Base-by-base conservation (phyloP, 2,113 vertebrate genomes). In the Rhinichthys klamathensis region DNA sequence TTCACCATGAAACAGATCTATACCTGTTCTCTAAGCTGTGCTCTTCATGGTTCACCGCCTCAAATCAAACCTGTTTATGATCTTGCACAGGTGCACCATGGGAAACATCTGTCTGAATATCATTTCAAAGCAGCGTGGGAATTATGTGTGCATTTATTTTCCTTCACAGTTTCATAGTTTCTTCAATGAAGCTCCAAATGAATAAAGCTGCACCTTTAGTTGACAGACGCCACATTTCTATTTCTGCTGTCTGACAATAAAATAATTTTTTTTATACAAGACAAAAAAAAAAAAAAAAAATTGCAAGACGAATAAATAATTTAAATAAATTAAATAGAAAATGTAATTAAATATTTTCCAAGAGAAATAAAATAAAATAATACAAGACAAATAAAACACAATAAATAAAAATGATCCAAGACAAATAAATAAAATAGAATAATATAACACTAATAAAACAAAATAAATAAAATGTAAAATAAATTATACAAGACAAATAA, bases 21-120 rank as follows among this genome's bases (percentile, higher is more conserved):
- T 25, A 25, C 38, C 38, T 72, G 69, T n/a, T 72, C 69, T 70
- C 67, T 70, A 70, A 70, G 67, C 35, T 25, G 35, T 73, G 70
- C 4, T 44, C 2, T 23, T 73, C 69, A 73, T 46, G 38, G 38
- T 3, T 72, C 38, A 41, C 69, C 15, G 69, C 21, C 38, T n/a
- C 69, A 72, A 72, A n/a, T 72, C 69, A 72, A 41, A 12, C 9
- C 67, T 41, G 23, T 12, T 41, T 72, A 41, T 44, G 15, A 4
- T 49, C 3, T 44, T 72, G 12, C 21, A 44, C 23, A 11, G 10
- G 18, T 44, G 69, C 10, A 6, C 69, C 38, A 72, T 44, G 38
- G 32, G 69, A 41, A 1, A 72, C 35, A 41, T 72, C 65, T 69
- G 27, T 5, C 27, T 9, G 27, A 8, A 18, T 23, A 7, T 38